A percentile compares a stretch with the other conserved stretches of the same genome.
These are phyloP conservation scores for Frankliniella fusca DNA, from an alignment of 2,888 invertebrate genomes.

Conservation along the genomic window DNA sequence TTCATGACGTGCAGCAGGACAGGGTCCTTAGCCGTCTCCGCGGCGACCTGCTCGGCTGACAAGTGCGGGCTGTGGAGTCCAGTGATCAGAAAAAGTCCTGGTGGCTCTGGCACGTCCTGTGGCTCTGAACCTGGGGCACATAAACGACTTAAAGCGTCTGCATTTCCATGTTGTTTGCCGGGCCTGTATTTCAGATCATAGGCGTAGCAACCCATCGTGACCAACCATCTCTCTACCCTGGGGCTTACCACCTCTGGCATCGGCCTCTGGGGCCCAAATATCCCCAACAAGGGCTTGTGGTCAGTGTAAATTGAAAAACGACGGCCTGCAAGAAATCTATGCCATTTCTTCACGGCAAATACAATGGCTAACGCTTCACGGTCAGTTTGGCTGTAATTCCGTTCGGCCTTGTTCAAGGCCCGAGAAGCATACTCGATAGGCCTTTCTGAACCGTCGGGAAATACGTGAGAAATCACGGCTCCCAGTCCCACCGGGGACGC, in stretches of 20 bases:
- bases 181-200: conserved; percentile 31
- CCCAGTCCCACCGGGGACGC: background rate
- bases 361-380: conserved; percentile 35
- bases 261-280: conserved; percentile 34
- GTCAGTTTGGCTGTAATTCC: conserved; percentile 22
- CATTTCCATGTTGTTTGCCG: too few relatives aligned
- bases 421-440: conserved; percentile 12
- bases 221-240: conserved; percentile 33
- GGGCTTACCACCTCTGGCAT: conserved; percentile 30
- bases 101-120: too few relatives aligned
- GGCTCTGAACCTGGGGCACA: too few relatives aligned
- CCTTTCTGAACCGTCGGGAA: background rate
- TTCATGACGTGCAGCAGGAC: too few relatives aligned
- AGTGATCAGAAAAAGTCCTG: too few relatives aligned
- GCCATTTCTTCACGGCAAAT: conserved; percentile 27
- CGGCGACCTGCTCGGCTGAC: too few relatives aligned
- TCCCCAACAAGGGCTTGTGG: conserved; percentile 28
- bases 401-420: background rate
- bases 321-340: too few relatives aligned
- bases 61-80: too few relatives aligned
- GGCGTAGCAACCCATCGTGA: conserved; percentile 33
- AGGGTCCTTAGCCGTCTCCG: too few relatives aligned
- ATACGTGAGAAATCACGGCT: background rate
- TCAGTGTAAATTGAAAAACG: conserved; percentile 31
- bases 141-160: too few relatives aligned